phyloP scores from a whole-genome alignment of 1,140 invertebrate genomes.

The Drosophila cardini region DNA sequence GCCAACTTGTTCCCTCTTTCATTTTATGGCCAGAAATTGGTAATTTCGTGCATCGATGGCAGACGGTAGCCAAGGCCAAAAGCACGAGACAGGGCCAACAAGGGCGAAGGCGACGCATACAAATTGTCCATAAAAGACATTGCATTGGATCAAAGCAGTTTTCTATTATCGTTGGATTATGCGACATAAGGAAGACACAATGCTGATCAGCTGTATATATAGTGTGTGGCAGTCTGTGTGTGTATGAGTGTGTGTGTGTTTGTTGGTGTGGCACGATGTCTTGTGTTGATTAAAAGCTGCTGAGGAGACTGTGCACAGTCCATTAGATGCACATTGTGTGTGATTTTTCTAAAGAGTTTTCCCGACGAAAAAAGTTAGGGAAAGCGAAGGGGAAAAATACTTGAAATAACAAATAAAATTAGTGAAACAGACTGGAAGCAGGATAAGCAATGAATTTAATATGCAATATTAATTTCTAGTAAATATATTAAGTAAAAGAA shows the following conservation, averaged over 20 bases:
- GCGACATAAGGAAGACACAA: conserved; percentile 61
- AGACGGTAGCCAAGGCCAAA: conserved; percentile 34
- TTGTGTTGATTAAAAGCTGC: conserved; percentile 51
- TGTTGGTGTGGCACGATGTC: conserved; percentile 26
- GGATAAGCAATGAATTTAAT: conserved; percentile 8
- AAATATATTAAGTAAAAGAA: not conserved
- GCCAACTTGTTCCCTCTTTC: conserved; percentile 75
- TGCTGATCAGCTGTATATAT: conserved; percentile 12
- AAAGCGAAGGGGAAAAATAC: not conserved
- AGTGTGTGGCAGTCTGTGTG: conserved; percentile 4
- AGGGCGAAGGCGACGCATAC: conserved; percentile 60
- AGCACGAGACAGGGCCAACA: conserved; percentile 23
- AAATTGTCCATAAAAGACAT: conserved; percentile 79
- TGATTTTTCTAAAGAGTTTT: conserved; percentile 8
- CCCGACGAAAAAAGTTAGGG: too few relatives aligned
- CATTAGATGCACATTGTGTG: conserved; percentile 54
- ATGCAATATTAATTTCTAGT: not conserved
- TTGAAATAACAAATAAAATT: conserved; percentile 40
- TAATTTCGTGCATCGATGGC: conserved; percentile 74
- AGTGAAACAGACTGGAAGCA: conserved; percentile 42
- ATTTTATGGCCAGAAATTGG: conserved; percentile 80
- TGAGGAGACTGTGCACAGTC: conserved; percentile 30
- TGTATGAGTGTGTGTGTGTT: conserved; percentile 4
- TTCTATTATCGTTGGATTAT: conserved; percentile 74
- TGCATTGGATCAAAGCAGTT: conserved; percentile 72